Base-by-base conservation (phyloP, 1,140 invertebrate genomes). In the Gryllus bimaculatus region DNA sequence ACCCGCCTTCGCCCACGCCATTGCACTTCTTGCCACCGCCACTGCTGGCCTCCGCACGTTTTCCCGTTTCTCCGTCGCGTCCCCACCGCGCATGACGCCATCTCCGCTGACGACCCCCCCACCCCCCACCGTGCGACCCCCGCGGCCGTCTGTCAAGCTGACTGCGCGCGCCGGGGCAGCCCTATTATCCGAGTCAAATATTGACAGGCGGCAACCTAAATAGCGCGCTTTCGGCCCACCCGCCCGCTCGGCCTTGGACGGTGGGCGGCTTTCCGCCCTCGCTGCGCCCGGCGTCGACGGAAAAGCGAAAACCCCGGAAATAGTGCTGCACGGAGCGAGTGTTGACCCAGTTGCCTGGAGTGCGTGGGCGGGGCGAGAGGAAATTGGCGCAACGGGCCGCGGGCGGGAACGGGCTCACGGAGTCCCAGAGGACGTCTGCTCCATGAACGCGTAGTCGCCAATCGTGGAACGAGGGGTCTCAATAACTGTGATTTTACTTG, bases 11-110 rank as follows among this genome's bases (percentile, higher is more conserved):
- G n/a, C 66, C n/a, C 3, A 13, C n/a, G n/a, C 66, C n/a, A 73
- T 54, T 73, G 48, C 75, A 48, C 47, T 75, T 18, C 4, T 77
- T 76, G 12, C 78, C 21, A 18, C 54, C 66, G 21, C 77, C 49
- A 15, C 47, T 49, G 8, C 73, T 49, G 54, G 39, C 77, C 26
- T 21, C 76, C 74, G 49, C 48, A 74, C 47, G 79, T 39, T 26
- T 77, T 76, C 80, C 80, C 78, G 47, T 78, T 48, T 20, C 54
- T 3, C 54, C 18, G 54, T 66, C 54, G 54, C 54, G 49, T 54
- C 54, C 7, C 18, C 18, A 10, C 10, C 18, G 10, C 54, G 2
- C 54, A 66, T 10, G n/a, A n/a, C n/a, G n/a, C n/a, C n/a, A n/a
- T n/a, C n/a, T n/a, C n/a, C n/a, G n/a, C n/a, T n/a, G n/a, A n/a